phyloP scores from a whole-genome alignment of 1,140 invertebrate species.

The Heliconius congener region DNA sequence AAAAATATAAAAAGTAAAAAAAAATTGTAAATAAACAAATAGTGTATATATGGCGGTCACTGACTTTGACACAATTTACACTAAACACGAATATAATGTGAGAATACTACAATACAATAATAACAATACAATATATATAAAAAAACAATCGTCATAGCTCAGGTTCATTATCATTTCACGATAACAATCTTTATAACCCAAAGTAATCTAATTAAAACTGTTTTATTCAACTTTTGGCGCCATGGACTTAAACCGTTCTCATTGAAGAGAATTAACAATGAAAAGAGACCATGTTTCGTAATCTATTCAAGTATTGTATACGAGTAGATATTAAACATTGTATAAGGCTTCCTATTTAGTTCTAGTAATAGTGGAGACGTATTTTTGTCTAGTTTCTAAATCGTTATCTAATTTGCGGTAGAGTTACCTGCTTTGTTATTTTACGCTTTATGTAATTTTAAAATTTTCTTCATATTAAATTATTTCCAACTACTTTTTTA shows the following conservation, averaged over 20 bases:
- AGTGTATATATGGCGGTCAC: neutral
- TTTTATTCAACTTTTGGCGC: neutral
- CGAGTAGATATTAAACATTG: neutral
- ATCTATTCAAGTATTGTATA: neutral
- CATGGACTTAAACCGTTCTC: neutral
- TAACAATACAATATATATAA: neutral
- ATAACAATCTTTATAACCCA: constrained; percentile 7
- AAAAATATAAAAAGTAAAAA: too few relatives aligned
- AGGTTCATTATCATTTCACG: constrained; percentile 22
- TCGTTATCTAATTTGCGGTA: neutral
- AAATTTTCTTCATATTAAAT: too few relatives aligned
- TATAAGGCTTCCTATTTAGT: neutral
- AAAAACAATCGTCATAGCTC: constrained; percentile 19
- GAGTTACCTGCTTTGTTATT: too few relatives aligned
- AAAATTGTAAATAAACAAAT: neutral
- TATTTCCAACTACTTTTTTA: too few relatives aligned
- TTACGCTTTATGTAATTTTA: too few relatives aligned
- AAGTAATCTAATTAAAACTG: constrained; percentile 25
- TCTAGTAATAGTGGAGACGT: neutral
- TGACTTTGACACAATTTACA: constrained; percentile 28
- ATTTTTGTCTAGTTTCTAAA: neutral
- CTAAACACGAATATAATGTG: neutral
- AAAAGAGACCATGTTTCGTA: neutral
- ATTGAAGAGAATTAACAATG: constrained; percentile 6
- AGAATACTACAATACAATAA: constrained; percentile 10